Conservation (phyloP, 2,888 invertebrate genomes). For the Acleris cristana region DNA sequence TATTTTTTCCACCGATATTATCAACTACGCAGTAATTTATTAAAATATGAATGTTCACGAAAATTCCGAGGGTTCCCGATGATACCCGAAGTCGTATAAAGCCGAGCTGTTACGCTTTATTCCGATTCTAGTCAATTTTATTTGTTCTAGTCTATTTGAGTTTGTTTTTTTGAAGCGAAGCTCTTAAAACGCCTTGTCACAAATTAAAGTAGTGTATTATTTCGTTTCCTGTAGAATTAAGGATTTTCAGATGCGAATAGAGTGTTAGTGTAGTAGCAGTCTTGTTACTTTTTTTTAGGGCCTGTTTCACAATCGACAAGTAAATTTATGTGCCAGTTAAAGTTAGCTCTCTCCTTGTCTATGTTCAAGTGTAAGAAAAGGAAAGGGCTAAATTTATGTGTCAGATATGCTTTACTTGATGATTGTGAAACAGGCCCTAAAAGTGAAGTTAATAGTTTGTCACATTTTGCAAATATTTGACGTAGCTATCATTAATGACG, state of each 20-base stretch:
- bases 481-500: too few species aligned
- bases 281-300: too few species aligned
- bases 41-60: background rate
- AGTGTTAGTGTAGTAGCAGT: background rate
- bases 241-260: background rate
- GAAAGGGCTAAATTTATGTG: too few species aligned
- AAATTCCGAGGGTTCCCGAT: background rate
- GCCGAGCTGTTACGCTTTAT: conserved; percentile 52
- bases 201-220: background rate
- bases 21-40: background rate
- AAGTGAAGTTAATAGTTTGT: too few species aligned
- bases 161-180: conserved; percentile 17
- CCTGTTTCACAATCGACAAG: too few species aligned
- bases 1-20: background rate
- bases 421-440: too few species aligned
- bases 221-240: background rate
- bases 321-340: too few species aligned
- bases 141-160: conserved; percentile 21
- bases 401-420: too few species aligned
- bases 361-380: too few species aligned
- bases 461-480: too few species aligned
- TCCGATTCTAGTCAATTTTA: conserved; percentile 62
- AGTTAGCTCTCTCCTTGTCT: too few species aligned
- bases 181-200: background rate
- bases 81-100: conserved; percentile 38